Evolutionary conservation across 1,140 invertebrate genomes (phyloP), one percentile per base, ranked within the genome.

Genomic region (Maconellicoccus hirsutus): DNA sequence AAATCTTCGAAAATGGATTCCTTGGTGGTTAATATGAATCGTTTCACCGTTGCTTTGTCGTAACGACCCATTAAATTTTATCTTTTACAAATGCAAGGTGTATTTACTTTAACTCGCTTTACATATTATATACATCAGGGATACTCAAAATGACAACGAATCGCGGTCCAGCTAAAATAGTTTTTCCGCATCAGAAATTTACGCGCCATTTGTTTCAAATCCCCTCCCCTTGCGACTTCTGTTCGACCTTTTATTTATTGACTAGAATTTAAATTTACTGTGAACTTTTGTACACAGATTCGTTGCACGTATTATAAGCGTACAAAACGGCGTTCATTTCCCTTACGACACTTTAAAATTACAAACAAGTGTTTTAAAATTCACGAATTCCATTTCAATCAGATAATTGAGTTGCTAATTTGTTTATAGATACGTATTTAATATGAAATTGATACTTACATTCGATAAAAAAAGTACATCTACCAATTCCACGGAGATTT

Each of bases 231-330:
- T 22, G 22, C 21, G 3, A 22, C 21, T 25, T 8, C 61, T 66
- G 10, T 66, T 66, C 42, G 42, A 52, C 42, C 42, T 66, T 66
- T 66, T 66, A 66, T 66, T 66, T 66, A 66, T 66, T 22, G 61
- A 66, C 61, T 66, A 66, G 61, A 66, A 66, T 66, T 66, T 66
- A 66, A 66, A 66, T 66, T 66, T 66, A 66, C 61, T 66, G 61
- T 26, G 61, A 66, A 66, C 61, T 12, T 66, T 59, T 66, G 61
- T 66, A 66, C 25, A 66, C 61, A 66, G 61, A 66, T 66, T 66
- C 61, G 21, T 66, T 66, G 61, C 61, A 66, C 61, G 21, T 66
- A 66, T 25, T 25, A 25, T 22, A 6, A 16, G 16, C 42, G 29
- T 33, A 52, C 10, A 52, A 14, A 19, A 16, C 16, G 42, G 16